A percentile compares a stretch with the other conserved stretches of the same genome.
Conservation (phyloP, 2,888 invertebrate genomes). For the Sycophila texana region DNA sequence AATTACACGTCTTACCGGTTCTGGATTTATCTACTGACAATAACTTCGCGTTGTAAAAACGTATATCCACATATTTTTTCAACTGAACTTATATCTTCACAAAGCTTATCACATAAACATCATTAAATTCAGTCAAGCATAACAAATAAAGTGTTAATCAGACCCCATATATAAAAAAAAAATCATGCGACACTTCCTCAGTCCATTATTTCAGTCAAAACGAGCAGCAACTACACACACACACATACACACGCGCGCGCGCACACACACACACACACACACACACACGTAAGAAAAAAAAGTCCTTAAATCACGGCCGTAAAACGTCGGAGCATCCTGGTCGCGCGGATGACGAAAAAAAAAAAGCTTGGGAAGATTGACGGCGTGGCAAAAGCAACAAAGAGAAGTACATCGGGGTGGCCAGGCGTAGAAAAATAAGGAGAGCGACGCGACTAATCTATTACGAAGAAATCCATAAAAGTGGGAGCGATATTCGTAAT, state of each 20-base stretch:
- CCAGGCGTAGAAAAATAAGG: not conserved
- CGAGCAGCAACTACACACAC: not conserved
- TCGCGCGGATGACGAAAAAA: not conserved
- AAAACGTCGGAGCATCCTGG: constrained; percentile 34
- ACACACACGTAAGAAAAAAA: constrained; percentile 4
- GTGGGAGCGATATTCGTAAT: constrained; percentile 49
- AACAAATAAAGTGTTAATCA: no score
- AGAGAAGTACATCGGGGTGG: not conserved
- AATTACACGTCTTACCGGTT: no score
- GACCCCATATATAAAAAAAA: no score
- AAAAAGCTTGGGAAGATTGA: constrained; percentile 26
- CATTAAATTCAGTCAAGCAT: no score
- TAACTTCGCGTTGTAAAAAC: no score
- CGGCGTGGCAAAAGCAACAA: constrained; percentile 22
- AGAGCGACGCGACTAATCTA: constrained; percentile 24
- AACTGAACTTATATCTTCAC: no score
- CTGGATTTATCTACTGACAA: no score
- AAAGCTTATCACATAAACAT: no score
- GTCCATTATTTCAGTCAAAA: constrained; percentile 12
- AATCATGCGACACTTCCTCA: not conserved
- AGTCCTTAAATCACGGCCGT: constrained; percentile 34
- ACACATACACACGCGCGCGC: constrained; percentile 2
- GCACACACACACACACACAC: constrained; percentile 16
- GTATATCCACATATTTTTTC: no score
- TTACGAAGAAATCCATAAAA: constrained; percentile 50